Percentiles rank a stretch among this genome's conserved stretches.
Conservation (phyloP, 2,888 invertebrate species). For the Tenthredo scrophulariae region DNA sequence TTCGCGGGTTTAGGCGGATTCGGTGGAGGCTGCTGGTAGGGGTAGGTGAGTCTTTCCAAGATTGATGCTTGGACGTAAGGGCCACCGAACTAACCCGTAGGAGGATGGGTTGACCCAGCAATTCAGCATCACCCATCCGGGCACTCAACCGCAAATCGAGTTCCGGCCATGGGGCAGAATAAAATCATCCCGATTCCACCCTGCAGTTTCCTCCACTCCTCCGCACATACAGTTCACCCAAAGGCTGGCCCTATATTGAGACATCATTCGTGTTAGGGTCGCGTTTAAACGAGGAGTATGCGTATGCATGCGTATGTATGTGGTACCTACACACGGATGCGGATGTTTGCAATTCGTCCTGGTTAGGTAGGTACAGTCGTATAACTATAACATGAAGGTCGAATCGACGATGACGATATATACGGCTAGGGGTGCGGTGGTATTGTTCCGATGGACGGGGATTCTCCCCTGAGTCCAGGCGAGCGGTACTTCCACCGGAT, state of each 20-base stretch:
- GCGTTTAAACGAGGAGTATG: slow-evolving; percentile 60
- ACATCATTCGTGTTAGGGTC: slow-evolving; percentile 70
- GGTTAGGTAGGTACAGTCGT: neutral
- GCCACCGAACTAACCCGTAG: slow-evolving; percentile 60
- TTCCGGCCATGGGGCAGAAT: slow-evolving; percentile 73
- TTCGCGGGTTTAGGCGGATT: neutral
- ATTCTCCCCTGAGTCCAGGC: neutral
- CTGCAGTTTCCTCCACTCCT: slow-evolving; percentile 49
- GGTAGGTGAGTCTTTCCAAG: slow-evolving; percentile 35
- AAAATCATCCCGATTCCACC: slow-evolving; percentile 68
- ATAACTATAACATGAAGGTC: slow-evolving; percentile 28
- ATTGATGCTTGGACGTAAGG: slow-evolving; percentile 56
- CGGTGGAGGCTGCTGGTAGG: slow-evolving; percentile 33
- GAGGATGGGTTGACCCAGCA: slow-evolving; percentile 68
- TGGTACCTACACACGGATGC: neutral
- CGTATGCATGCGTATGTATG: neutral
- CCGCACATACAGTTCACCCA: slow-evolving; percentile 2
- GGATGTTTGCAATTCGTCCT: neutral
- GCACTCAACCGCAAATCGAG: slow-evolving; percentile 76
- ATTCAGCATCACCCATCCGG: slow-evolving; percentile 74
- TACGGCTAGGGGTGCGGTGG: neutral
- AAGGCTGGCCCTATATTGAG: slow-evolving; percentile 61
- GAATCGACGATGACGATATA: slow-evolving; percentile 22
- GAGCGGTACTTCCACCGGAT: slow-evolving; percentile 43
- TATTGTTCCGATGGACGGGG: slow-evolving; percentile 2